phyloP scores from a whole-genome alignment of 2,797 vertebrate genomes.

The Acanthopagrus latus region DNA sequence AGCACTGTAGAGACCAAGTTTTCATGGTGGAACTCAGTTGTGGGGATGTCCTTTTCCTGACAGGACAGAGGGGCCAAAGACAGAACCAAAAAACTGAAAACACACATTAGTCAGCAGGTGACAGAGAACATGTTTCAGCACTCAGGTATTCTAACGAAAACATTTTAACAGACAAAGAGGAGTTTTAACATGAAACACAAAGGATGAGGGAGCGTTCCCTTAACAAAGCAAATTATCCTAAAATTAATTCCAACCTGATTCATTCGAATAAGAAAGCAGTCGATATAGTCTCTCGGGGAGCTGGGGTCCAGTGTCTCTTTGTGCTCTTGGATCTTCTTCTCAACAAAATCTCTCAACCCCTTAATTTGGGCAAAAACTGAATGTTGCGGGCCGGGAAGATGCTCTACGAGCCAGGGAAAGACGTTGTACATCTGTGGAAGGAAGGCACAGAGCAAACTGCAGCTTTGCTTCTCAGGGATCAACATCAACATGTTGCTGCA shows the following conservation, averaged over 20 bases:
- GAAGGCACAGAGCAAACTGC: background rate
- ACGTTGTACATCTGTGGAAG: slow-evolving; percentile 76
- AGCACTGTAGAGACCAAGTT: slow-evolving; percentile 81
- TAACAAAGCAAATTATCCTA: too few species aligned
- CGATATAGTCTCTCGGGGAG: slow-evolving; percentile 80
- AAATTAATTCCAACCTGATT: slow-evolving; percentile 64
- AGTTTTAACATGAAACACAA: too few species aligned
- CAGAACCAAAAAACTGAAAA: background rate
- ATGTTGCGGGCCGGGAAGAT: slow-evolving; percentile 74
- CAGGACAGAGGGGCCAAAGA: background rate
- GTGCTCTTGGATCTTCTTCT: slow-evolving; percentile 74
- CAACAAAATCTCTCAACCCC: slow-evolving; percentile 70
- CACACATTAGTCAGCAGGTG: background rate
- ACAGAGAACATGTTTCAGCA: too few species aligned
- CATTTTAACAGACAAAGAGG: too few species aligned
- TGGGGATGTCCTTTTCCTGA: slow-evolving; percentile 79
- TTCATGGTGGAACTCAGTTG: slow-evolving; percentile 82
- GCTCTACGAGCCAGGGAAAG: slow-evolving; percentile 78
- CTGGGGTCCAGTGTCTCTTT: slow-evolving; percentile 70
- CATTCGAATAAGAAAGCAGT: slow-evolving; percentile 83
- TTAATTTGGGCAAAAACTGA: slow-evolving; percentile 19
- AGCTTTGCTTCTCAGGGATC: background rate
- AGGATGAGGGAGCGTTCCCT: too few species aligned
- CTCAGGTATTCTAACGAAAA: too few species aligned
- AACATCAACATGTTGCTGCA: too few species aligned